Evolutionary conservation across 1,140 invertebrate genomes (phyloP).

Genomic region (Nomia melanderi): DNA sequence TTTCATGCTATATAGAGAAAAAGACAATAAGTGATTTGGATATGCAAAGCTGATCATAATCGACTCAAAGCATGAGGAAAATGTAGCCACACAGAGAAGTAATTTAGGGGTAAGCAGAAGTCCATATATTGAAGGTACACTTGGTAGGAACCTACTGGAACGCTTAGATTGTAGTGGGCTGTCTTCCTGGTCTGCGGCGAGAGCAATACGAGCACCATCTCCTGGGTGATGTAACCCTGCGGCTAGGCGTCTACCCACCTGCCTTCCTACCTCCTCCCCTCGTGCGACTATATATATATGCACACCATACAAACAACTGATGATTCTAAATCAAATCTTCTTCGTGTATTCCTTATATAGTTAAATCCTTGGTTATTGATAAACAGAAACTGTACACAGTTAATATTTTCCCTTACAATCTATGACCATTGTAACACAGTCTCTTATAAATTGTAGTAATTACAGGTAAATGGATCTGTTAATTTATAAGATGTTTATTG

Average conservation of each 20-base stretch:
- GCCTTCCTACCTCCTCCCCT: constrained; percentile 82
- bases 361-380: constrained; percentile 4
- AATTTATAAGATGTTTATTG: constrained; percentile 3
- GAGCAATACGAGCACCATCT: constrained; percentile 81
- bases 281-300: constrained; percentile 82
- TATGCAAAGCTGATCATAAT: neutral
- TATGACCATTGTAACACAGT: neutral
- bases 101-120: constrained; percentile 38
- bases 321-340: constrained; percentile 34
- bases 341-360: constrained; percentile 10
- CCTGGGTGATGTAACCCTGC: constrained; percentile 82
- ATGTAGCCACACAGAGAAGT: constrained; percentile 28
- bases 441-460: neutral
- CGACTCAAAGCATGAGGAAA: constrained; percentile 22
- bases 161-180: constrained; percentile 89
- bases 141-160: constrained; percentile 86
- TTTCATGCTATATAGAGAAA: neutral
- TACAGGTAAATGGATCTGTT: neutral
- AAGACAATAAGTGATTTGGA: neutral
- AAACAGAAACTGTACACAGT: neutral
- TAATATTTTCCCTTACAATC: neutral
- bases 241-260: constrained; percentile 84
- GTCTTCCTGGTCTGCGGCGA: constrained; percentile 86
- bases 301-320: constrained; percentile 65
- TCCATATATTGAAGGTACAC: constrained; percentile 60